phyloP scores from a whole-genome alignment of 2,113 vertebrate genomes.

The Campylorhamphus procurvoides region DNA sequence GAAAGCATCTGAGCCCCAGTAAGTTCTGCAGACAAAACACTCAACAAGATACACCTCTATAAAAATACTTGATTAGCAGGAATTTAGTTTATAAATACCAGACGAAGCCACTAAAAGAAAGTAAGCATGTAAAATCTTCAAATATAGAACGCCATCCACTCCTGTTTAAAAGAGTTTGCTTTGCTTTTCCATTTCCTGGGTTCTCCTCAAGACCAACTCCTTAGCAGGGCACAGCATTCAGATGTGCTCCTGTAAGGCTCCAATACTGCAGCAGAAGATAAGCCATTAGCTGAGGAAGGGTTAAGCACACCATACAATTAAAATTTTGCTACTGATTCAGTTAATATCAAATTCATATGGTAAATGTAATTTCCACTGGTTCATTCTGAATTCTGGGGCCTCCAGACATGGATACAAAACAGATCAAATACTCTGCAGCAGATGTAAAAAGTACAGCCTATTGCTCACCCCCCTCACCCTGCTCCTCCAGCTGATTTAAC shows the following conservation, averaged over 20 bases:
- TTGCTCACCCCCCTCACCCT: neutral
- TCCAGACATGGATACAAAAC: rapidly evolving
- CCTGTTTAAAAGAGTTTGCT: neutral
- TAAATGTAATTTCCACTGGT: neutral
- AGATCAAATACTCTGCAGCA: rapidly evolving
- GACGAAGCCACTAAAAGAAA: neutral
- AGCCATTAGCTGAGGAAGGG: neutral
- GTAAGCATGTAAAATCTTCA: neutral
- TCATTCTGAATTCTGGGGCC: neutral
- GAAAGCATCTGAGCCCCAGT: neutral
- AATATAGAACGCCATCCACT: neutral
- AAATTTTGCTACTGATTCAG: neutral
- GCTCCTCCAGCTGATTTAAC: neutral
- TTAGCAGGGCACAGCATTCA: neutral
- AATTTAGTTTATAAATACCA: neutral
- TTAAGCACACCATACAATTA: neutral
- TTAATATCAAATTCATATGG: neutral
- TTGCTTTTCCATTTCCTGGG: neutral
- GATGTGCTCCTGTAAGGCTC: neutral
- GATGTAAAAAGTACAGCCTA: neutral
- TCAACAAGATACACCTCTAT: neutral
- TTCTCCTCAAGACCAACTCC: neutral
- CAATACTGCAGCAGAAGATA: neutral
- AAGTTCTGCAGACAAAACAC: neutral
- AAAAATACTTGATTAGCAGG: neutral